A percentile compares a stretch with the other conserved stretches of the same genome.
Evolutionary conservation across 2,113 vertebrate species (phyloP).

Genomic region (Turnix velox): DNA sequence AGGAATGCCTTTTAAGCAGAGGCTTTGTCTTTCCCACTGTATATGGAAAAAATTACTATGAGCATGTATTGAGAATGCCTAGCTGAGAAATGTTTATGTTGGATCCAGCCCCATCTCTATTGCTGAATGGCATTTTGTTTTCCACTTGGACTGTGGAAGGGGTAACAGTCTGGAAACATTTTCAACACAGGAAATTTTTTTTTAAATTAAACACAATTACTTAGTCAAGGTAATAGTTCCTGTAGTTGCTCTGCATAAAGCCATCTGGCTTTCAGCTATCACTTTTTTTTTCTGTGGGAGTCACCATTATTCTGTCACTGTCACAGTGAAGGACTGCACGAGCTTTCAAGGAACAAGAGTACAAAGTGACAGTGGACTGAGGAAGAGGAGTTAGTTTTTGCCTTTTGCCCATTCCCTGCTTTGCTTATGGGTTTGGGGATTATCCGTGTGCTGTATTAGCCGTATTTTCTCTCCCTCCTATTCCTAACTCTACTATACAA

Average conservation of each 20-base stretch:
- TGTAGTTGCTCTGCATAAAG: background rate
- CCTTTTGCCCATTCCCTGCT: background rate
- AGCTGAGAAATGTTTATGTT: constrained; percentile 76
- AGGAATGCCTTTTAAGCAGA: constrained; percentile 76
- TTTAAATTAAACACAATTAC: constrained; percentile 36
- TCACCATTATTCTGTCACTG: background rate
- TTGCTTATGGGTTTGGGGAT: background rate
- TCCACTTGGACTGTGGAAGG: constrained; percentile 61
- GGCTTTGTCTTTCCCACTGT: constrained; percentile 76
- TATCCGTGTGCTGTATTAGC: background rate
- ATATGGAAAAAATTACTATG: constrained; percentile 79
- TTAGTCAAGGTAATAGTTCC: constrained; percentile 36
- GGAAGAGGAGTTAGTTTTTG: background rate
- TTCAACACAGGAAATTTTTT: constrained; percentile 44
- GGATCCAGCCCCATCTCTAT: constrained; percentile 74
- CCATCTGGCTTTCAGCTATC: background rate
- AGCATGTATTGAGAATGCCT: constrained; percentile 69
- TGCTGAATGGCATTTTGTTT: constrained; percentile 78
- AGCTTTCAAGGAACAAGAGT: background rate
- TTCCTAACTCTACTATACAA: background rate
- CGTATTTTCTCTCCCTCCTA: rapidly evolving
- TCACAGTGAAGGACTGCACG: background rate
- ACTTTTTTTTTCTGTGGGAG: background rate
- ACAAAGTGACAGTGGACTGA: background rate
- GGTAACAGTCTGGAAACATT: constrained; percentile 70